Percentiles rank a stretch among this genome's conserved stretches.
These are phyloP conservation scores for Stylophora pistillata DNA, from an alignment of 64 coral and sea anemone species.

Conservation along the genomic window DNA sequence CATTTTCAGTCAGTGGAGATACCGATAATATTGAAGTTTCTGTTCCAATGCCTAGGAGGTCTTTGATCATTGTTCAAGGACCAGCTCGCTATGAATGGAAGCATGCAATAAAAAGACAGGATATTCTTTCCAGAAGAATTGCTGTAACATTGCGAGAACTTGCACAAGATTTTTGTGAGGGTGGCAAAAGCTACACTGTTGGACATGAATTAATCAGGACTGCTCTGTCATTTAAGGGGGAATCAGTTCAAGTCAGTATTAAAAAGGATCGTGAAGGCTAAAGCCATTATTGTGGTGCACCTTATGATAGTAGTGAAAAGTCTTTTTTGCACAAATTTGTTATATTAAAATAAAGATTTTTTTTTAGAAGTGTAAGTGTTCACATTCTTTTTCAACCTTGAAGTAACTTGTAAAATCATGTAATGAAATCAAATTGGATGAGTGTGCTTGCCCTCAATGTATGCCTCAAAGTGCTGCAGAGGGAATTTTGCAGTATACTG, in stretches of 20 bases:
- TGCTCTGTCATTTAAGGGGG: constrained; percentile 83
- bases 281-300: background rate
- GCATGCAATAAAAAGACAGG: constrained; percentile 84
- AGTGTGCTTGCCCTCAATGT: no score
- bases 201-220: constrained; percentile 52
- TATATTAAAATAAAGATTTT: no score
- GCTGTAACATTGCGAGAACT: constrained; percentile 93
- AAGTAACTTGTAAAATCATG: no score
- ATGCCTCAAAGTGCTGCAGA: no score
- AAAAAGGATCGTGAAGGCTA: constrained; percentile 12
- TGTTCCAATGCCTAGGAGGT: constrained; percentile 74
- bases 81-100: constrained; percentile 86
- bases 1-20: constrained; percentile 42
- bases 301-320: no score
- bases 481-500: no score
- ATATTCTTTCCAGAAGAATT: constrained; percentile 82
- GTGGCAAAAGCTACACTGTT: constrained; percentile 44
- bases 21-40: constrained; percentile 42
- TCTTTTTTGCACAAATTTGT: no score
- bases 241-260: constrained; percentile 69
- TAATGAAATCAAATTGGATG: no score
- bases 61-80: constrained; percentile 76
- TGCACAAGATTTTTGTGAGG: constrained; percentile 67
- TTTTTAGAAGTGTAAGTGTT: no score
- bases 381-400: no score